Evolutionary conservation across 2,888 invertebrate species (phyloP), one percentile per base, ranked within the genome.

Genomic region (Argyresthia albistria): DNA sequence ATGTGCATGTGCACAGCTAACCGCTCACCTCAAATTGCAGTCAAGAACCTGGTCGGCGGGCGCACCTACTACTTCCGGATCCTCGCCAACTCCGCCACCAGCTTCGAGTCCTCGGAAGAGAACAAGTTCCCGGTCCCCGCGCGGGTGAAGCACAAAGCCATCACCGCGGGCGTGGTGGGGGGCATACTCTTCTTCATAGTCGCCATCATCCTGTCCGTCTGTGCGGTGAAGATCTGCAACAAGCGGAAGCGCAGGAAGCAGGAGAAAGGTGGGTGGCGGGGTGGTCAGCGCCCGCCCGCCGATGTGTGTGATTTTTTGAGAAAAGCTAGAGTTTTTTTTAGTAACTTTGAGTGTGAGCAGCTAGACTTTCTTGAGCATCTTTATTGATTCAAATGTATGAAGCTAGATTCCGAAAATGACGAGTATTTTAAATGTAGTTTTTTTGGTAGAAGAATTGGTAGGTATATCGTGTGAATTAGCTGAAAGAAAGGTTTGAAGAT

Each of bases 211-310:
- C 92, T 98, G 71, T 97, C 97, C 68, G 95, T 98, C 74, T 97
- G 98, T 90, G 97, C 97, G 69, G 97, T 98, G 74, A 97, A 98
- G 90, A 97, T 97, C 84, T 97, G 97, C 92, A 98, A 97, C 90
- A 97, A 97, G 88, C 91, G 97, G 76, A 97, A 97, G 89, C 92
- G 97, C 71, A 94, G 97, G 90, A 97, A 97, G 93, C 97, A 97
- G 89, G 97, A 97, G 89, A 97, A 97, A 95, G 97, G 98, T 97
- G 90, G 89, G 89, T 52, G 9, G n/a, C 52, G 54, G 50, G 56
- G 59, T 58, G 58, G 50, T 68, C 69, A 69, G 73, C 77, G 78
- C 75, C 65, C 46, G 75, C 73, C 67, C 74, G 72, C 73, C 35
- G 11, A 8, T 25, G 25, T 8, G 39, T 39, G 25, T 6, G 25